These are phyloP conservation scores for Ametastegia equiseti DNA, from an alignment of 2,888 invertebrate genomes.

Conservation along the genomic window DNA sequence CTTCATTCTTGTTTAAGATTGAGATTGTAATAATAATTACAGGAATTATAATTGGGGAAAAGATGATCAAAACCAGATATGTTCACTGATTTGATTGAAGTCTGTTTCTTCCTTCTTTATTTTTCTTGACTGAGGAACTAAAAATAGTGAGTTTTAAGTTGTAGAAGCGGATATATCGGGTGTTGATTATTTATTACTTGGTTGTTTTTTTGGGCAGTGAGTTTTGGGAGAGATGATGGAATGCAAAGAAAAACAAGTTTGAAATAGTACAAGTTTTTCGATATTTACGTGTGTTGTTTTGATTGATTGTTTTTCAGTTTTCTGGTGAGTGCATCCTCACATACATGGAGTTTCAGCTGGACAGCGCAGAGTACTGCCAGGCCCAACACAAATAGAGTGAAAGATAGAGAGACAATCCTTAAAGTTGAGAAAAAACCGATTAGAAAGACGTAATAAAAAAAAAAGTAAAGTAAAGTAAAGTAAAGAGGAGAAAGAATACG, in stretches of 20 bases:
- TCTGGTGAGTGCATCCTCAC: conserved; percentile 92
- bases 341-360: conserved; percentile 99
- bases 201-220: not conserved
- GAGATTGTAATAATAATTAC: too few relatives aligned
- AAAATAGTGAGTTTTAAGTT: too few relatives aligned
- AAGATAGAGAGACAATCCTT: not conserved
- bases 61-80: too few relatives aligned
- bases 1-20: too few relatives aligned
- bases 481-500: not conserved
- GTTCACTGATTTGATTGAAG: too few relatives aligned
- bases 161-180: too few relatives aligned
- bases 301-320: conserved; percentile 82
- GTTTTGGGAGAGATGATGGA: not conserved
- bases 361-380: conserved; percentile 99
- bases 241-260: not conserved
- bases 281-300: not conserved
- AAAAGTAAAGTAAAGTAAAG: not conserved
- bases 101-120: too few relatives aligned
- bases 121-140: too few relatives aligned
- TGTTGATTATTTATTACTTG: too few relatives aligned
- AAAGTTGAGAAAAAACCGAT: conserved; percentile 39
- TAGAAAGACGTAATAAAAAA: conserved; percentile 14
- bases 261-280: not conserved
- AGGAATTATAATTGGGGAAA: too few relatives aligned
- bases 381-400: conserved; percentile 96